A percentile compares a stretch with the other conserved stretches of the same genome.
Evolutionary conservation across 2,888 invertebrate species (phyloP).

Genomic region (Idaea biselata): DNA sequence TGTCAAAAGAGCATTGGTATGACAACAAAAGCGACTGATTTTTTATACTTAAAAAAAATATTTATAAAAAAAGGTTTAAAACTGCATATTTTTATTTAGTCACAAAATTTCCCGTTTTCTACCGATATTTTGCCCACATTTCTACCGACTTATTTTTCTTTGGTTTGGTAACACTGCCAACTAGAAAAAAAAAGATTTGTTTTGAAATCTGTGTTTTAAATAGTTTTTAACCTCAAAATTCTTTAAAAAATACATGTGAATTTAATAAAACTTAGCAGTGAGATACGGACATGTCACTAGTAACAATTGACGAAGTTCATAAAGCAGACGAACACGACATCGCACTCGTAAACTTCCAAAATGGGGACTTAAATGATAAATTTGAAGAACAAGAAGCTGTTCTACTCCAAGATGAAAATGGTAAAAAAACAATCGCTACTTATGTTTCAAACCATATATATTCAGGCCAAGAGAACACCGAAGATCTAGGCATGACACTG

Average conservation of each 20-base stretch:
- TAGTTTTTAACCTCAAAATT: not conserved
- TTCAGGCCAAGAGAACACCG: constrained; percentile 52
- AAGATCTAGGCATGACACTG: constrained; percentile 51
- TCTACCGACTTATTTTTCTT: too few relatives aligned
- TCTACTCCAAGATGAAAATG: constrained; percentile 28
- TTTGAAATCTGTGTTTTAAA: too few relatives aligned
- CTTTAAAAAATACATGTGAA: not conserved
- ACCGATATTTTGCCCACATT: too few relatives aligned
- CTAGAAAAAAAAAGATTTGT: too few relatives aligned
- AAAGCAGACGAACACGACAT: not conserved
- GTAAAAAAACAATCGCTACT: constrained; percentile 39
- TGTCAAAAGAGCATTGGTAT: too few relatives aligned
- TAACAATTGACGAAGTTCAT: not conserved
- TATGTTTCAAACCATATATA: constrained; percentile 53
- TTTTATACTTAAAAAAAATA: too few relatives aligned
- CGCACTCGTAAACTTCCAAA: not conserved
- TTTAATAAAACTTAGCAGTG: not conserved
- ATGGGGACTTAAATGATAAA: not conserved
- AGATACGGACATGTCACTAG: not conserved
- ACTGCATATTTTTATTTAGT: too few relatives aligned
- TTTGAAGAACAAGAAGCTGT: not conserved
- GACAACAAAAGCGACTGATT: too few relatives aligned
- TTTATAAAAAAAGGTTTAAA: too few relatives aligned
- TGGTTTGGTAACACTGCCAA: too few relatives aligned
- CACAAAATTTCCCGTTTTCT: too few relatives aligned